A percentile compares a stretch with the other conserved stretches of the same genome.
phyloP scores from a whole-genome alignment of 2,888 invertebrate genomes.

The Azorinus chamasolen region DNA sequence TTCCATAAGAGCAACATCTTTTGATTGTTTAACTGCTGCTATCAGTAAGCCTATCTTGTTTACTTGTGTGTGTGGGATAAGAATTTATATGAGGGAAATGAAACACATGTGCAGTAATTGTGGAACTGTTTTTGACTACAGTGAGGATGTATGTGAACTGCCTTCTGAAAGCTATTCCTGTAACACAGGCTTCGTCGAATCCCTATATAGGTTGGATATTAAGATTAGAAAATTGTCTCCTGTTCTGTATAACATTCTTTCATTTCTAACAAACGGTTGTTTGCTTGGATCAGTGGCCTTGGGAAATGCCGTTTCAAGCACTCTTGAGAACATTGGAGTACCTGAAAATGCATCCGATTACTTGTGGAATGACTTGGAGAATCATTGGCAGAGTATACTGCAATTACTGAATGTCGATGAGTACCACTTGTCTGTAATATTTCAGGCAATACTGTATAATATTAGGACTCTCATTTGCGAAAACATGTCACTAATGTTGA shows the following conservation, averaged over 20 bases:
- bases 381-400: constrained; percentile 4
- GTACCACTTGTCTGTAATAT: constrained; percentile 6
- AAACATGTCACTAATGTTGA: not conserved
- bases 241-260: constrained; percentile 15
- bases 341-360: not conserved
- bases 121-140: too few species aligned
- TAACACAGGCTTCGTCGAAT: not conserved
- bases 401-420: constrained; percentile 14
- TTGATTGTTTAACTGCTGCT: too few species aligned
- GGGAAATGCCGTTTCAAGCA: not conserved
- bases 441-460: constrained; percentile 16
- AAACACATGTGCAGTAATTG: too few species aligned
- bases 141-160: too few species aligned
- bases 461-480: constrained; percentile 10
- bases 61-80: not conserved
- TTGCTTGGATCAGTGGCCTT: constrained; percentile 42
- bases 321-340: constrained; percentile 4
- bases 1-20: too few species aligned
- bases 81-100: not conserved
- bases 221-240: constrained; percentile 22
- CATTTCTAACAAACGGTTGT: constrained; percentile 31
- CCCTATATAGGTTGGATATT: not conserved
- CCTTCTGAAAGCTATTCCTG: too few species aligned
- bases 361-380: constrained; percentile 1
- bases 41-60: not conserved